phyloP scores from a whole-genome alignment of 2,888 invertebrate species.

The Eupithecia abbreviata region DNA sequence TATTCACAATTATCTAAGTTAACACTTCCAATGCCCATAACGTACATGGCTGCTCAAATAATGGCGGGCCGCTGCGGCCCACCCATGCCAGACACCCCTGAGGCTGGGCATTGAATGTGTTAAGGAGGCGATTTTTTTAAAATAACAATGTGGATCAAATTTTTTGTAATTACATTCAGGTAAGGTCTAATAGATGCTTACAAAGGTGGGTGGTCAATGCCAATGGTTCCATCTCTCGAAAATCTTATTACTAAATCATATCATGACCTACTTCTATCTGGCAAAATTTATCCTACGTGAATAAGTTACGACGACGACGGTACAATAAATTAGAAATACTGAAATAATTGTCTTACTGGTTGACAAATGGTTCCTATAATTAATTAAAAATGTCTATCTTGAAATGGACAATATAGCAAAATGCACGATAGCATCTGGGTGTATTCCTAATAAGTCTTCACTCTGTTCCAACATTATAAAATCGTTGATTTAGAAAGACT shows the following conservation, averaged over 20 bases:
- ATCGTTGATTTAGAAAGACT: not conserved
- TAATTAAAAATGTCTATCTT: conserved; percentile 15
- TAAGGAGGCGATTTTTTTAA: not conserved
- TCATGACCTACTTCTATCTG: conserved; percentile 43
- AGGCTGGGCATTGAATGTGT: no score
- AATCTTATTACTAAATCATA: conserved; percentile 28
- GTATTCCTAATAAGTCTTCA: not conserved
- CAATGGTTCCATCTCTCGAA: conserved; percentile 21
- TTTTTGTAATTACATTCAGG: not conserved
- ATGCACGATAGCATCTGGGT: not conserved
- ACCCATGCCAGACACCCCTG: no score
- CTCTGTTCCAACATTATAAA: not conserved
- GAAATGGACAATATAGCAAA: conserved; percentile 1
- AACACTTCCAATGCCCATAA: no score
- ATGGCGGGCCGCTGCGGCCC: no score
- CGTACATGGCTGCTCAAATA: no score
- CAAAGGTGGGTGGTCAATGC: conserved; percentile 33
- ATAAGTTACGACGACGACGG: conserved; percentile 44
- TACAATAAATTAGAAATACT: conserved; percentile 40
- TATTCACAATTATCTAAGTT: not conserved
- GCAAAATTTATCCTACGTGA: conserved; percentile 35
- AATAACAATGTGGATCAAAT: not conserved
- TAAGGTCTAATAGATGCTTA: conserved; percentile 18
- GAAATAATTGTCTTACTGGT: conserved; percentile 33
- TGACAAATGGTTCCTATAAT: conserved; percentile 8